Base-by-base conservation (phyloP, 2,888 invertebrate species). In the Tiliacea citrago region DNA sequence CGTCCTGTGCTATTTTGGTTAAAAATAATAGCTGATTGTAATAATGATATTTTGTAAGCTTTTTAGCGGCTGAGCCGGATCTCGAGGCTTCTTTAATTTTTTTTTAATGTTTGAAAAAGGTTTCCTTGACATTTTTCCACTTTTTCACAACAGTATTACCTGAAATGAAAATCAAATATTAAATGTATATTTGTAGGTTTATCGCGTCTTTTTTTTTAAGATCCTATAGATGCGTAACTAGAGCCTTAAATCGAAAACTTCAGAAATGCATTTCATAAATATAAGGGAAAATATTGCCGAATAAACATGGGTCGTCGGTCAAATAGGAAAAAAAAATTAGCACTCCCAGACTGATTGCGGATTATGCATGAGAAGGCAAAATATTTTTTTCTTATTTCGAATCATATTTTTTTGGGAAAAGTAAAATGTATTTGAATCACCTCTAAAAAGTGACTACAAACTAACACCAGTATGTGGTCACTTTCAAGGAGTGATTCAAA, bases 1-100 rank as follows among this genome's bases (percentile, higher is more conserved):
- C n/a, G n/a, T n/a, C n/a, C n/a, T n/a, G n/a, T n/a, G n/a, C n/a
- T n/a, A n/a, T n/a, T n/a, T n/a, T n/a, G n/a, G n/a, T n/a, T n/a
- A n/a, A n/a, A n/a, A n/a, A n/a, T n/a, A n/a, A n/a, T n/a, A n/a
- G 67, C 63, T 82, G 82, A 77, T 82, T 68, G 58, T 84, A 84
- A 63, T 72, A 82, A 82, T 84, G 82, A 68, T 84, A 84, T 80
- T 80, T 78, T 72, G 51, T 66, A 60, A 80, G 42, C 24, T 74
- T 72, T 51, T 78, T 82, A 69, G 84, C 76, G 21, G 53, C 77
- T 74, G 78, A 75, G 35, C 80, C 76, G 57, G 80, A 80, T 63
- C 21, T 68, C 13, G 69, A 70, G 29, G 16, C 55, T 61, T 79
- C 78, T 74, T 83, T 79, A 51, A 75, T 66, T 79, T 45, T 81